phyloP scores from a whole-genome alignment of 2,113 vertebrate genomes.

The Eudorcas thomsonii region DNA sequence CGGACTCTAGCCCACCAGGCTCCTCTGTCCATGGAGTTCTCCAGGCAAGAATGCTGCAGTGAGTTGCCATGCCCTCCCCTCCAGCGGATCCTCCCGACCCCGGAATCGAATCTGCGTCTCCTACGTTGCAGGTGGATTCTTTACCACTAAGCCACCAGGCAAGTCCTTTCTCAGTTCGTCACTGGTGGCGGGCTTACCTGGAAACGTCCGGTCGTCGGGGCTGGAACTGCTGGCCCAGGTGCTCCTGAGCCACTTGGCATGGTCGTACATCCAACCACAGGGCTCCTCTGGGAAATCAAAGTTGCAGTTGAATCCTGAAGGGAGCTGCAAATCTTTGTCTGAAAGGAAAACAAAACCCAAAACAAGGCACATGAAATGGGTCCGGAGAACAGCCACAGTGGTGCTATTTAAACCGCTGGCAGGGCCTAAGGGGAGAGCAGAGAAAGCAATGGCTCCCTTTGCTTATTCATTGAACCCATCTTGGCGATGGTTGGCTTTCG shows the following conservation, averaged over 20 bases:
- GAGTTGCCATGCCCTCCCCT: not conserved
- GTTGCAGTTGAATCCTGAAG: constrained; percentile 92
- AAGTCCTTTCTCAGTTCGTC: not conserved
- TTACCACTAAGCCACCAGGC: not conserved
- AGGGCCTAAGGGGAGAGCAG: constrained; percentile 65
- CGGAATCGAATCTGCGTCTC: not conserved
- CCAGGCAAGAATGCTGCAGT: not conserved
- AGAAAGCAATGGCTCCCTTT: constrained; percentile 68
- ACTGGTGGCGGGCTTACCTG: constrained; percentile 76
- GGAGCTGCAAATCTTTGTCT: constrained; percentile 81
- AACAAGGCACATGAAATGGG: constrained; percentile 64
- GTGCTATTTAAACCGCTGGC: constrained; percentile 67
- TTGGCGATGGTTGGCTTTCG: constrained; percentile 63
- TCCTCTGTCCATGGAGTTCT: not conserved
- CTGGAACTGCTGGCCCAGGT: constrained; percentile 84
- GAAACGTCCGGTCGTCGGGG: constrained; percentile 75
- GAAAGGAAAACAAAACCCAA: constrained; percentile 57
- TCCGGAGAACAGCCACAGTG: constrained; percentile 57
- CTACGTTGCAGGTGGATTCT: not conserved
- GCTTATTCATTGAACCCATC: constrained; percentile 72
- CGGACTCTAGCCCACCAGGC: not conserved
- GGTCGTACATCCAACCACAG: constrained; percentile 94
- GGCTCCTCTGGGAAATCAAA: constrained; percentile 89
- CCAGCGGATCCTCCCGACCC: not conserved
- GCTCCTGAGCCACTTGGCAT: constrained; percentile 84